Evolutionary conservation across 2,797 vertebrate genomes (phyloP), one percentile per base, ranked within the genome.

Genomic region (Tachyglossus aculeatus): DNA sequence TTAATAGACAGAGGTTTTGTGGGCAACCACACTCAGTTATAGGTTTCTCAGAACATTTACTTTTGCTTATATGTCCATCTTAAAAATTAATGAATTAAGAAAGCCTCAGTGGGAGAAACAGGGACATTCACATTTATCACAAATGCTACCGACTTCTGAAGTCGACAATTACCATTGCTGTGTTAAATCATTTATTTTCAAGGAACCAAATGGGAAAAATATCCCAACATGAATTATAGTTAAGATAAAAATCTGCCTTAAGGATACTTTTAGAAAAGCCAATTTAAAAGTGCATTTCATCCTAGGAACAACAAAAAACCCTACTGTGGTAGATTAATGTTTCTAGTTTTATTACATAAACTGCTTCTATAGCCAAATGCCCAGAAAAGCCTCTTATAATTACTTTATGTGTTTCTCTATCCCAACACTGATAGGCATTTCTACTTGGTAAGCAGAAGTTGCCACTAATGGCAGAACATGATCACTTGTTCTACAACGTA

Each of bases 1-100:
- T 68, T 84, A 85, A 83, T 25, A 80, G 61, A 54, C 68, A 84
- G 75, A 72, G 44, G 27, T 64, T 87, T 85, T 87, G 83, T 61
- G 67, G 81, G 55, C 71, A 87, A 79, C 74, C 78, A 74, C 74
- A 81, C 9, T 33, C 3, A 39, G 50, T 58, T 75, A 68, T 4
- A 81, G 79, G 78, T 81, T 85, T 66, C 68, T 61, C 62, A 74
- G 54, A 86, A 67, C 25, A 39, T 50, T 54, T 33, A 44, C 39
- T 27, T 84, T 65, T 84, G 47, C 63, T 77, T 73, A 4, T 24
- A 74, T 25, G 77, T 83, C 47, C 39, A 43, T 58, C 80, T 90
- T 84, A 83, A 85, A 88, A 84, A 88, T 76, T 84, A 80, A 88
- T 68, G 67, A 83, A 59, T 83, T 84, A 31, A 52, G 71, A 78